Conservation (phyloP, 1,140 invertebrate species). For the Drosophila fuyamai region DNA sequence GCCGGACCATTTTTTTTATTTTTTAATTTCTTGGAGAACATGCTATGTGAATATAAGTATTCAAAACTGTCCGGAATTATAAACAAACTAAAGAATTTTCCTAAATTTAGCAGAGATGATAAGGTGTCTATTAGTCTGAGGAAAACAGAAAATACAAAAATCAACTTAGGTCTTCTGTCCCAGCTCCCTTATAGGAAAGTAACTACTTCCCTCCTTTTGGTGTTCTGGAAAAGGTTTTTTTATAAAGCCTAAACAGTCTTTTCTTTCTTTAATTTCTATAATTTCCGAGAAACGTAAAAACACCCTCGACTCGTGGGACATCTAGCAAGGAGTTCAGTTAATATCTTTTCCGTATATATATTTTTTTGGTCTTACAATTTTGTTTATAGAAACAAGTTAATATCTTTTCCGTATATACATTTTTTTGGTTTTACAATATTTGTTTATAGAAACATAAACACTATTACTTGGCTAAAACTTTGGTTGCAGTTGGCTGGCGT, state of each 20-base stretch:
- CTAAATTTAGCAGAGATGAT: constrained; percentile 3
- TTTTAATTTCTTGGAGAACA: constrained; percentile 1
- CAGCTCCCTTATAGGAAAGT: background rate
- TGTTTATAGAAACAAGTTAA: too few relatives aligned
- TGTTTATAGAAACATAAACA: background rate
- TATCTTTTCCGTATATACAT: too few relatives aligned
- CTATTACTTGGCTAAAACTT: background rate
- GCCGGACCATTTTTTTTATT: background rate
- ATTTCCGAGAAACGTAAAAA: background rate
- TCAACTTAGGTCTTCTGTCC: too few relatives aligned
- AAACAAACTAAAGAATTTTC: background rate
- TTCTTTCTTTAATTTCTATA: background rate
- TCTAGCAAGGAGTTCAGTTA: constrained; percentile 2
- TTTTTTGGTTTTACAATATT: background rate
- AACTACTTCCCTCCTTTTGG: constrained; percentile 5
- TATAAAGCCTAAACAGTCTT: background rate
- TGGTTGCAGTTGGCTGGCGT: background rate
- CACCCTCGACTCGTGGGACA: background rate
- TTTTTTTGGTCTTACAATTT: background rate
- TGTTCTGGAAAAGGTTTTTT: background rate
- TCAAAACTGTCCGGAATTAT: constrained; percentile 1
- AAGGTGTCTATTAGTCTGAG: background rate
- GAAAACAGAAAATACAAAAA: background rate
- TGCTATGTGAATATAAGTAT: constrained; percentile 2
- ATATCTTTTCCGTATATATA: constrained; percentile 1